A percentile compares a stretch with the other conserved stretches of the same genome.
phyloP scores from a whole-genome alignment of 2,888 invertebrate genomes.

The Lamproptera curius region DNA sequence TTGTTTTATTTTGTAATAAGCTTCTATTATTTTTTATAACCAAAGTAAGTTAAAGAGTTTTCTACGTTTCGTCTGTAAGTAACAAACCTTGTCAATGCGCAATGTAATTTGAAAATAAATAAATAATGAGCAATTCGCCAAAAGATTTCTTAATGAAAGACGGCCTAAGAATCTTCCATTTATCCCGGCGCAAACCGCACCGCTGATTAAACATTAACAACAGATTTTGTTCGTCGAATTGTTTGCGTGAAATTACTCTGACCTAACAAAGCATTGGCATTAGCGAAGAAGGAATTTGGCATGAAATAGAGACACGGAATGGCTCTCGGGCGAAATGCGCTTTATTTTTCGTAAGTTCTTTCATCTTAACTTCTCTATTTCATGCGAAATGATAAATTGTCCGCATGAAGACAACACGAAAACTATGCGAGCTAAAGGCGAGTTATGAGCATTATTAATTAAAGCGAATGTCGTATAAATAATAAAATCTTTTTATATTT shows the following conservation, averaged over 20 bases:
- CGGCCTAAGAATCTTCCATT: constrained; percentile 5
- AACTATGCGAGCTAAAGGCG: not conserved
- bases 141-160: too few relatives aligned
- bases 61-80: too few relatives aligned
- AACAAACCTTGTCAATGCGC: too few relatives aligned
- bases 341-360: constrained; percentile 11
- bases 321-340: constrained; percentile 13
- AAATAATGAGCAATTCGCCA: too few relatives aligned
- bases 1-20: too few relatives aligned
- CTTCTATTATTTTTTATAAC: too few relatives aligned
- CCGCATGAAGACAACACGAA: constrained; percentile 2
- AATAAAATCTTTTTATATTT: too few relatives aligned
- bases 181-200: constrained; percentile 5
- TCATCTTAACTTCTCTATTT: constrained; percentile 1
- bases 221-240: constrained; percentile 18
- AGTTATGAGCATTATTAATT: too few relatives aligned
- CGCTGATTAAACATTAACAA: constrained; percentile 21
- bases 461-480: too few relatives aligned
- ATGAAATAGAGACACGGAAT: constrained; percentile 18
- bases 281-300: constrained; percentile 16
- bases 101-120: too few relatives aligned
- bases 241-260: constrained; percentile 17
- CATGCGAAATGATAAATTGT: constrained; percentile 3
- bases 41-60: too few relatives aligned
- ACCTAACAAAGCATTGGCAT: constrained; percentile 19